Percentiles rank a stretch among this genome's conserved stretches.
These are phyloP conservation scores for Ochropacha duplaris DNA, from an alignment of 2,888 invertebrate genomes.

Conservation along the genomic window DNA sequence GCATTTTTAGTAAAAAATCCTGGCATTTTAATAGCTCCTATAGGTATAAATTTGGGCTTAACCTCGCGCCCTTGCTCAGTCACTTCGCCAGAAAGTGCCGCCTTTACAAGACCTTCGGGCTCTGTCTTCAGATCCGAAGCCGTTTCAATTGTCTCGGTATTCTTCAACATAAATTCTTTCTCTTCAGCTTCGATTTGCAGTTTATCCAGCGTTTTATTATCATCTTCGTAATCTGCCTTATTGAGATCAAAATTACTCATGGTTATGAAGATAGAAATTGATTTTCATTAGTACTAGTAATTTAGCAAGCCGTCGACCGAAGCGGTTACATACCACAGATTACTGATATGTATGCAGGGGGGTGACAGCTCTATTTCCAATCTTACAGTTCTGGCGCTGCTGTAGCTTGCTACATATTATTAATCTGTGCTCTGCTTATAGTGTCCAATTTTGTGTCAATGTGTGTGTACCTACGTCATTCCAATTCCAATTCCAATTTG, in stretches of 20 bases:
- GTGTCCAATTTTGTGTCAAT: too few species aligned
- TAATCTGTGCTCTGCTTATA: too few species aligned
- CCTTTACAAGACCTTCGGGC: conserved; percentile 72
- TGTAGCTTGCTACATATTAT: too few species aligned
- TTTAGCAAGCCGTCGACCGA: neutral
- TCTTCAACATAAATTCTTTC: conserved; percentile 84
- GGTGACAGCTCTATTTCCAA: too few species aligned
- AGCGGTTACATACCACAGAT: too few species aligned
- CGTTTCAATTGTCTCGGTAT: conserved; percentile 77
- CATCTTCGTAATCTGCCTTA: conserved; percentile 66
- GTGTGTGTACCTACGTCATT: too few species aligned
- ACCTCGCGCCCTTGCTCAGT: conserved; percentile 88
- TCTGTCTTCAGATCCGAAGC: conserved; percentile 68
- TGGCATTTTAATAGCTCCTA: conserved; percentile 94
- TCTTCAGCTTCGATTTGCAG: conserved; percentile 86
- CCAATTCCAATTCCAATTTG: too few species aligned
- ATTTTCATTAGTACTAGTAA: neutral
- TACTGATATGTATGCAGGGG: too few species aligned
- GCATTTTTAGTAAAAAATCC: conserved; percentile 91
- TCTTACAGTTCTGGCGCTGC: too few species aligned
- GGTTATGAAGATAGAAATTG: conserved; percentile 24
- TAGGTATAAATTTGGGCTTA: conserved; percentile 91
- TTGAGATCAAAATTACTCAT: conserved; percentile 69
- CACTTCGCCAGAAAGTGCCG: conserved; percentile 80
- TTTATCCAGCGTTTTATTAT: conserved; percentile 83